A percentile compares a stretch with the other conserved stretches of the same genome.
Conservation (phyloP, 1,140 invertebrate species). For the Euwallacea similis region DNA sequence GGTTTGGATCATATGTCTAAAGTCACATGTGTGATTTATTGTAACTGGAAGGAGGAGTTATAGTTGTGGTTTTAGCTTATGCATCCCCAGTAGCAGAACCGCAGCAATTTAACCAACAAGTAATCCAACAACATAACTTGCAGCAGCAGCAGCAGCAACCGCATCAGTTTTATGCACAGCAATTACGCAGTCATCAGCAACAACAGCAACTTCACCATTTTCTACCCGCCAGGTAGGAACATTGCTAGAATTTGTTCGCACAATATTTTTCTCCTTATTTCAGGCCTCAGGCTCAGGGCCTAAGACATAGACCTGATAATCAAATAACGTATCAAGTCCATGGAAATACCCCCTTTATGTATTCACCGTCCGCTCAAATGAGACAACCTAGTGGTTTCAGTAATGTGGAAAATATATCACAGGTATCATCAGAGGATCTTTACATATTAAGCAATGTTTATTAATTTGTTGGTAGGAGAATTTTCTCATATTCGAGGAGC, state of each 20-base stretch:
- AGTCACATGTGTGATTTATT: no score
- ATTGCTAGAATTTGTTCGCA: not conserved
- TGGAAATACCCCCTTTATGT: constrained; percentile 17
- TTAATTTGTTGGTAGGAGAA: no score
- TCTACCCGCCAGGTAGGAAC: constrained; percentile 23
- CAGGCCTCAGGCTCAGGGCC: constrained; percentile 45
- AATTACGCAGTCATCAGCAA: constrained; percentile 52
- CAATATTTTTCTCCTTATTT: not conserved
- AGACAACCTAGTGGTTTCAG: constrained; percentile 2
- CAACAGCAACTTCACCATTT: constrained; percentile 54
- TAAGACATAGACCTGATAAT: constrained; percentile 55
- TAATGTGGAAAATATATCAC: constrained; percentile 3
- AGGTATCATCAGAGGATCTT: not conserved
- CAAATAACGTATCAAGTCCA: constrained; percentile 50
- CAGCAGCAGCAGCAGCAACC: constrained; percentile 47
- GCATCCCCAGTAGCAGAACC: constrained; percentile 51
- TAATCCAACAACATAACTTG: constrained; percentile 62
- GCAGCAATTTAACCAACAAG: constrained; percentile 59
- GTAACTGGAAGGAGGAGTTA: no score
- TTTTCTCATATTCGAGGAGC: no score
- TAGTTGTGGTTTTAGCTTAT: constrained; percentile 9
- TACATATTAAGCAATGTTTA: no score
- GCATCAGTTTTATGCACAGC: constrained; percentile 50
- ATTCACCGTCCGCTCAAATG: constrained; percentile 1
- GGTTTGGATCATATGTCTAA: constrained; percentile 36